These are phyloP conservation scores for Datnioides undecimradiatus DNA, from an alignment of 2,113 vertebrate genomes.

Conservation along the genomic window DNA sequence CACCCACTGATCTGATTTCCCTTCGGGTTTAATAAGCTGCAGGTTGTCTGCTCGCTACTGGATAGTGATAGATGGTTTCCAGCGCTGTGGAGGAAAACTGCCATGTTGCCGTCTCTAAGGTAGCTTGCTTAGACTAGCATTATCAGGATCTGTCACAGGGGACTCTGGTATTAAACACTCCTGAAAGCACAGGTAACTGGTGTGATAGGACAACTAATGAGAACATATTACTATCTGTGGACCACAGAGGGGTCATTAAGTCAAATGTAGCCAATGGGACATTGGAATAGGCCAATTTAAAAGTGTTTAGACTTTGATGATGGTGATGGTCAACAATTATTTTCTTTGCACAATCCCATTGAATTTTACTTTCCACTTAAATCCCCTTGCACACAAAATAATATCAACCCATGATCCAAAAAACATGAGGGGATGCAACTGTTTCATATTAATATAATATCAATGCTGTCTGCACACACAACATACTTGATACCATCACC, in stretches of 20 bases:
- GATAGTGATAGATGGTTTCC: constrained; percentile 47
- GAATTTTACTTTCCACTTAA: no score
- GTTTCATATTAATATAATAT: neutral
- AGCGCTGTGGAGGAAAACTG: constrained; percentile 29
- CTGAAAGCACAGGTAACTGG: constrained; percentile 18
- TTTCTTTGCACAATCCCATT: neutral
- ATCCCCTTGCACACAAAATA: no score
- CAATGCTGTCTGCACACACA: neutral
- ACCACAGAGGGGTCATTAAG: constrained; percentile 13
- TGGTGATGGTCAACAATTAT: neutral
- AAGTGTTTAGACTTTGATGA: neutral
- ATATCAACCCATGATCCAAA: neutral
- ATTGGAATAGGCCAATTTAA: neutral
- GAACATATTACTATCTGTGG: constrained; percentile 14
- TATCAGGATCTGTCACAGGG: constrained; percentile 24
- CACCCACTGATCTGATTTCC: constrained; percentile 53
- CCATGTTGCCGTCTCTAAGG: constrained; percentile 30
- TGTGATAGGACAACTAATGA: constrained; percentile 33
- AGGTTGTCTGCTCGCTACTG: constrained; percentile 40
- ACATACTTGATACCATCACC: neutral
- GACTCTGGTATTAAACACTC: constrained; percentile 20
- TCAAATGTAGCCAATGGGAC: neutral
- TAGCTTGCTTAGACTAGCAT: constrained; percentile 32
- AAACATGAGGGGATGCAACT: neutral
- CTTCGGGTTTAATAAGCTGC: constrained; percentile 56